phyloP scores from a whole-genome alignment of 2,113 vertebrate genomes.

The Spea multiplicata region DNA sequence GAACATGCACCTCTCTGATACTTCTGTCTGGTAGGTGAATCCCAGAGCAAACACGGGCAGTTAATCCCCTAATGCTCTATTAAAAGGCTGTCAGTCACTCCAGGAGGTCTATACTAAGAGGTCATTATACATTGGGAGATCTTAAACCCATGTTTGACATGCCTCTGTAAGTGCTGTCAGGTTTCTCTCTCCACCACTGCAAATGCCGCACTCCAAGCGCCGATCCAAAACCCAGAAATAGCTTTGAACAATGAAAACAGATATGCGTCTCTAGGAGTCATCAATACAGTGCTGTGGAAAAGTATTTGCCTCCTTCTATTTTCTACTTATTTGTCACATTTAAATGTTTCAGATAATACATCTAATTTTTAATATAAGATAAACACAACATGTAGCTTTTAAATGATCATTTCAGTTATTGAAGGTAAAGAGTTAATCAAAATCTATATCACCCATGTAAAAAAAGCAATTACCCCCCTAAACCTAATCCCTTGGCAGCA shows the following conservation, averaged over 20 bases:
- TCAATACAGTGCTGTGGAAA: no score
- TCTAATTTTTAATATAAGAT: no score
- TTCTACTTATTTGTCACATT: no score
- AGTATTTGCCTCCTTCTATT: no score
- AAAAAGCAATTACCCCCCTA: no score
- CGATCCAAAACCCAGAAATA: neutral
- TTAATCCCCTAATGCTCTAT: slow-evolving; percentile 57
- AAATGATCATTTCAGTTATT: no score
- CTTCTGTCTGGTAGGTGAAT: slow-evolving; percentile 65
- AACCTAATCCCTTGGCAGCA: no score
- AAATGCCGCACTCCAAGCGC: neutral
- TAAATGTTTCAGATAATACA: no score
- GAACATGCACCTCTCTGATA: slow-evolving; percentile 60
- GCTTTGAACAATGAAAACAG: neutral
- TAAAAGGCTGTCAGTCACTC: slow-evolving; percentile 65
- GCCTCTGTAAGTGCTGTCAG: slow-evolving; percentile 60
- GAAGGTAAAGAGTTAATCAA: no score
- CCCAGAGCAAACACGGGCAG: slow-evolving; percentile 64
- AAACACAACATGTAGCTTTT: no score
- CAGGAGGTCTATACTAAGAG: slow-evolving; percentile 59
- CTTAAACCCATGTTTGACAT: slow-evolving; percentile 56
- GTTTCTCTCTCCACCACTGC: slow-evolving; percentile 53
- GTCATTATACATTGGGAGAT: slow-evolving; percentile 64
- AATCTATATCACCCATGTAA: no score
- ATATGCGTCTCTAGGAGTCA: neutral